These are phyloP conservation scores for Noctilio leporinus DNA, from an alignment of 2,113 vertebrate species.

Conservation along the genomic window DNA sequence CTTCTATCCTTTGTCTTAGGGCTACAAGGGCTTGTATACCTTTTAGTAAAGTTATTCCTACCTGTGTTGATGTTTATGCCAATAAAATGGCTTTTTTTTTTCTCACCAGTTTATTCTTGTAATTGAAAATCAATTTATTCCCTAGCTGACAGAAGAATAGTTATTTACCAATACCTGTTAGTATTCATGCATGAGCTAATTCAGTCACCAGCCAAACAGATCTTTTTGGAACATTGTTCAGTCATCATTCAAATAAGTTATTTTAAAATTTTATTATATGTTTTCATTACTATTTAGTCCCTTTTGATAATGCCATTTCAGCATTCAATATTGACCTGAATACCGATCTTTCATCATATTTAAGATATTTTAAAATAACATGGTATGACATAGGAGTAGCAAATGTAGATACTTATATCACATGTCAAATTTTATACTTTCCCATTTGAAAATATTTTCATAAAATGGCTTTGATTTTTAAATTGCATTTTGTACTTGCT, in stretches of 20 bases:
- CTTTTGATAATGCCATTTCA: not conserved
- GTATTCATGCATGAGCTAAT: not conserved
- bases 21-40: not conserved
- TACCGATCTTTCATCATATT: not conserved
- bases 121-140: not conserved
- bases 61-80: not conserved
- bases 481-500: not conserved
- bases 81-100: not conserved
- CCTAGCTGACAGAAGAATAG: not conserved
- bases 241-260: not conserved
- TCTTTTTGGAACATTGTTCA: not conserved
- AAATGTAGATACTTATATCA: not conserved
- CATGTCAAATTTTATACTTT: not conserved
- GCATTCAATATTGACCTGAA: not conserved
- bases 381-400: not conserved
- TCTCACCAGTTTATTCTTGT: not conserved
- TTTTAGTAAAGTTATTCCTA: not conserved
- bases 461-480: not conserved
- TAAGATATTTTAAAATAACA: not conserved
- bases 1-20: not conserved
- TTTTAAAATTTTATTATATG: not conserved
- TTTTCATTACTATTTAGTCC: too few species aligned
- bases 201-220: not conserved
- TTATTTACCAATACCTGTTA: not conserved
- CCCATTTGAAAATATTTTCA: slow-evolving; percentile 16